Evolutionary conservation across 2,797 vertebrate species (phyloP).

Genomic region (Potorous gilbertii): DNA sequence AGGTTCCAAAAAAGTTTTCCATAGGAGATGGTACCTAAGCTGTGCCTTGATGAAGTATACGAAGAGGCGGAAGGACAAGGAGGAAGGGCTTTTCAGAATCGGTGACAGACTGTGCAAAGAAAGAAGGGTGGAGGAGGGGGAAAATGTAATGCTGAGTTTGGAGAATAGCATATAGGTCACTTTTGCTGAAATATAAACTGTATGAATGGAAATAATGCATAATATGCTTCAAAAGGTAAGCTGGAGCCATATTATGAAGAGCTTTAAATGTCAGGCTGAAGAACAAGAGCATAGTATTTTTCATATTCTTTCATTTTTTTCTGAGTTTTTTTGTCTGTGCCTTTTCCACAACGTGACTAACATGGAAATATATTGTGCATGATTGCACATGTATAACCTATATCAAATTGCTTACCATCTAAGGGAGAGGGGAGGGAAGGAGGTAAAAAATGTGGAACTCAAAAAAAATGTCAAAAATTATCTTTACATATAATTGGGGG

Average conservation of each 20-base stretch:
- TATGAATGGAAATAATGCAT: not conserved
- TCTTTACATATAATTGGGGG: not conserved
- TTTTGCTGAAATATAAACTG: not conserved
- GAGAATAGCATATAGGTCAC: not conserved
- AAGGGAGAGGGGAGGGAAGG: not conserved
- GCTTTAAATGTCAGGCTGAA: not conserved
- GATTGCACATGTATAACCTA: not conserved
- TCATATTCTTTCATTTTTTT: not conserved
- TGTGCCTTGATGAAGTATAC: not conserved
- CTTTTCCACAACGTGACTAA: not conserved
- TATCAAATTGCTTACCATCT: not conserved
- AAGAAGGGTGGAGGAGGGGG: not conserved
- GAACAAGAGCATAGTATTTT: not conserved
- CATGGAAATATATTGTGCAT: not conserved
- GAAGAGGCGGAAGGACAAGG: not conserved
- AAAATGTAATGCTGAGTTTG: not conserved
- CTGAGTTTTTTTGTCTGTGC: not conserved
- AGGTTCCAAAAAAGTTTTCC: not conserved
- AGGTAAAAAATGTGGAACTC: not conserved
- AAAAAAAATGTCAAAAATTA: not conserved
- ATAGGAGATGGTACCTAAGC: not conserved
- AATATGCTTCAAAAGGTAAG: not conserved
- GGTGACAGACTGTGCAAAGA: not conserved
- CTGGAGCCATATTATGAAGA: not conserved
- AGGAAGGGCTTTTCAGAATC: not conserved